Evolutionary conservation across 2,113 vertebrate species (phyloP), one percentile per base, ranked within the genome.

Genomic region (Ctenodactylus gundi): DNA sequence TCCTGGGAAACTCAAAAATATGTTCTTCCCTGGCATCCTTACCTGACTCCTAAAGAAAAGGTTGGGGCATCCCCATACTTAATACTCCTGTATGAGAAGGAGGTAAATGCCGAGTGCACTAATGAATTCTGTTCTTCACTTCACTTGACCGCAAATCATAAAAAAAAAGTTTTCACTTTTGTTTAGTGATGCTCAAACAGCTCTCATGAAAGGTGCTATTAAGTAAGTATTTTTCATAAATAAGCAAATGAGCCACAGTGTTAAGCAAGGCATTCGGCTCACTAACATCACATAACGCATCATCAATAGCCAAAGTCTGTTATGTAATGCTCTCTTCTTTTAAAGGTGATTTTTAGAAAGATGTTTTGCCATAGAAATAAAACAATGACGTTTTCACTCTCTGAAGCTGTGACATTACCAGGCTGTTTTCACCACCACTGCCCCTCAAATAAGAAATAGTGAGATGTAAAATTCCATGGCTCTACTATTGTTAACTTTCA

Each of bases 271-370:
- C 41, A 57, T 20, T 88, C 3, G 17, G n/a, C 27, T 17, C 18
- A 23, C 36, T 85, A 77, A 90, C 85, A 76, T 39, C 23, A 57
- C 34, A 21, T 8, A 34, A 85, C 68, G 91, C 10, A 62, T 36
- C 5, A 39, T n/a, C 44, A 83, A 15, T 67, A 68, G 65, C 39
- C 44, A 82, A 70, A 17, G 6, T 23, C 31, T 75, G n/a, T 25
- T 23, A 27, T 55, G 9, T 39, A 81, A 7, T 36, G 3, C 41
- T 34, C 58, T 70, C 4, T 64, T 75, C 64, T 41, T 80, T 68
- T 86, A 75, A 93, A 86, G 67, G 36, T 55, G 17, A 83, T 90
- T 91, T 93, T n/a, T 60, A 73, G 88, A 85, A 46, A 65, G 25
- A 65, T 46, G 20, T 68, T 89, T 80, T n/a, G 62, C 31, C 39